phyloP scores from a whole-genome alignment of 2,888 invertebrate species.

The Chrysotoxum bicinctum region DNA sequence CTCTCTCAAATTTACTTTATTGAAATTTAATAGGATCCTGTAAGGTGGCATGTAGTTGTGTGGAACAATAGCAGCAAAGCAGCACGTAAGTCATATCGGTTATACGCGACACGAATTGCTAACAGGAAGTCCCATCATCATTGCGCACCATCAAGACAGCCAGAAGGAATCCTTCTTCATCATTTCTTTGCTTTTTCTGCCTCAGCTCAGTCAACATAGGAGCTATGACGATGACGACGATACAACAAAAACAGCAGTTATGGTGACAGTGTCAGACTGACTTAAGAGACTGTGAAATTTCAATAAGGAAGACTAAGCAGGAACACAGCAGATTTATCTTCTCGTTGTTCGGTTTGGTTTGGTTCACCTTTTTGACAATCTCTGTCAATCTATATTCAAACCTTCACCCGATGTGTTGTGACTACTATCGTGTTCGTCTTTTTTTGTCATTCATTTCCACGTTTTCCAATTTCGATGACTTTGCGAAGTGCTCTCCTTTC shows the following conservation, averaged over 20 bases:
- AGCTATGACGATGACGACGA: constrained; percentile 7
- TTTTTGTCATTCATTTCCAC: constrained; percentile 41
- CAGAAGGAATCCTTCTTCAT: background rate
- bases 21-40: constrained; percentile 66
- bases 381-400: constrained; percentile 47
- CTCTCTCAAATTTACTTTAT: constrained; percentile 60
- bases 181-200: background rate
- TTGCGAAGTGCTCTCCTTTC: constrained; percentile 19
- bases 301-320: constrained; percentile 25
- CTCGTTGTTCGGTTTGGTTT: background rate
- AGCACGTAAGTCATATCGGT: constrained; percentile 70
- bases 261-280: constrained; percentile 31
- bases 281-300: constrained; percentile 62
- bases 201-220: background rate
- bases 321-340: background rate
- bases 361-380: constrained; percentile 1
- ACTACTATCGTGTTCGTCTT: constrained; percentile 5
- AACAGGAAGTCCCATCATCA: constrained; percentile 44
- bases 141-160: background rate
- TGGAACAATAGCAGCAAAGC: constrained; percentile 67
- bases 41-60: constrained; percentile 60
- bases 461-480: constrained; percentile 40
- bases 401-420: constrained; percentile 39
- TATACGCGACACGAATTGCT: constrained; percentile 67
- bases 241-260: constrained; percentile 20